phyloP scores from a whole-genome alignment of 2,888 invertebrate genomes.

The Scaptomyza polygonia region DNA sequence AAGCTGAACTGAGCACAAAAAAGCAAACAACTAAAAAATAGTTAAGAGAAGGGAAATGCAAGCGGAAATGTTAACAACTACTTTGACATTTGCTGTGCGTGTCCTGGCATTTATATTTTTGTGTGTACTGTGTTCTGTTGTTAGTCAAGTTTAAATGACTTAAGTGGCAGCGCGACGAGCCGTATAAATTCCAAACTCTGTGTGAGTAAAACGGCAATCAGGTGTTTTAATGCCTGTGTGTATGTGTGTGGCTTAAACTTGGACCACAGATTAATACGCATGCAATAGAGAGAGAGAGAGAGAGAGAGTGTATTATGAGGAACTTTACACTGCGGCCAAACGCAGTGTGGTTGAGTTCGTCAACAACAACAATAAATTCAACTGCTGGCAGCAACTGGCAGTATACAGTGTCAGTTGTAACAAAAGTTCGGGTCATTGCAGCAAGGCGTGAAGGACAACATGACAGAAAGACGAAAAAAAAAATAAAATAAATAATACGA shows the following conservation, averaged over 20 bases:
- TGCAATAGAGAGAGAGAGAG: constrained; percentile 66
- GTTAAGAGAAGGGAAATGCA: constrained; percentile 4
- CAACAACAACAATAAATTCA: constrained; percentile 9
- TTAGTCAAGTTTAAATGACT: constrained; percentile 70
- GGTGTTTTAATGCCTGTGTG: constrained; percentile 13
- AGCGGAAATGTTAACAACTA: constrained; percentile 78
- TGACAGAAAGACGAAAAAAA: constrained; percentile 10
- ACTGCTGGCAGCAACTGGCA: constrained; percentile 22
- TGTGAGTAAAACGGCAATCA: constrained; percentile 47
- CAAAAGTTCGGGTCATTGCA: constrained; percentile 53
- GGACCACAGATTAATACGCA: constrained; percentile 67
- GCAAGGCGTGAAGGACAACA: constrained; percentile 58
- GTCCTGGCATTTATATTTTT: constrained; percentile 10
- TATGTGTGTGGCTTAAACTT: constrained; percentile 28
- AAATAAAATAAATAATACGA: too few relatives aligned
- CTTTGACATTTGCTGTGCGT: constrained; percentile 72
- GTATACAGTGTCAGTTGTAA: constrained; percentile 48
- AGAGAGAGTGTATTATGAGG: constrained; percentile 60
- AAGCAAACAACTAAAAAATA: not conserved
- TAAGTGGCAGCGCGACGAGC: constrained; percentile 69
- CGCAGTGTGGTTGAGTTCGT: constrained; percentile 25
- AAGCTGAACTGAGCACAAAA: constrained; percentile 4
- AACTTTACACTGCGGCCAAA: constrained; percentile 44
- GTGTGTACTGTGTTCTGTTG: constrained; percentile 39
- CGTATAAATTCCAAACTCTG: constrained; percentile 56